Conservation (phyloP, 1,140 invertebrate species). For the Solenopsis fugax region DNA sequence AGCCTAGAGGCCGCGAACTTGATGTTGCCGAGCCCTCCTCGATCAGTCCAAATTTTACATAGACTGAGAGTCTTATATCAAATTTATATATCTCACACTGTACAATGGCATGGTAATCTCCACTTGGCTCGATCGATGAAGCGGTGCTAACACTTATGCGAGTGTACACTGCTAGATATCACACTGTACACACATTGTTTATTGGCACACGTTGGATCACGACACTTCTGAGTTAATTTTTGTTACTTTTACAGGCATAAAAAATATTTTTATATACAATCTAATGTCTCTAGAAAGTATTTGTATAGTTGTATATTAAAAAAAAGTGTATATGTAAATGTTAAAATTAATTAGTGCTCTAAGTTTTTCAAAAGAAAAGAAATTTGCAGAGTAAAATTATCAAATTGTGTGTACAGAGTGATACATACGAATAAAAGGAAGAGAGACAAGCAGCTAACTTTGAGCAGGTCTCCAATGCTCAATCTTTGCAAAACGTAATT, state of each 20-base stretch:
- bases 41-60: slow-evolving; percentile 32
- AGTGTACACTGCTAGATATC: slow-evolving; percentile 7
- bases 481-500: not conserved
- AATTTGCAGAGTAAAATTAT: too few species aligned
- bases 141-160: slow-evolving; percentile 21
- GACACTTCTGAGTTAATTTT: too few species aligned
- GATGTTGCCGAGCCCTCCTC: not conserved
- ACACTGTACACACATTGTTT: too few species aligned
- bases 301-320: too few species aligned
- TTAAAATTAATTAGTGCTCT: too few species aligned
- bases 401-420: too few species aligned
- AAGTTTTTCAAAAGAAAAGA: too few species aligned
- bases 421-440: not conserved
- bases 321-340: too few species aligned
- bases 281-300: too few species aligned
- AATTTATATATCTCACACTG: not conserved
- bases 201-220: too few species aligned
- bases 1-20: not conserved
- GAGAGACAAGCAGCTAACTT: not conserved
- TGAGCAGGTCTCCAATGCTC: not conserved
- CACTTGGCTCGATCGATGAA: not conserved
- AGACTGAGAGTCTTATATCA: slow-evolving; percentile 25
- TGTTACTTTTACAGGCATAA: too few species aligned
- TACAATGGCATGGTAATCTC: not conserved
- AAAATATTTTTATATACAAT: too few species aligned